Evolutionary conservation across 2,888 invertebrate species (phyloP), one percentile per base, ranked within the genome.

Genomic region (Alloplasta piceator): DNA sequence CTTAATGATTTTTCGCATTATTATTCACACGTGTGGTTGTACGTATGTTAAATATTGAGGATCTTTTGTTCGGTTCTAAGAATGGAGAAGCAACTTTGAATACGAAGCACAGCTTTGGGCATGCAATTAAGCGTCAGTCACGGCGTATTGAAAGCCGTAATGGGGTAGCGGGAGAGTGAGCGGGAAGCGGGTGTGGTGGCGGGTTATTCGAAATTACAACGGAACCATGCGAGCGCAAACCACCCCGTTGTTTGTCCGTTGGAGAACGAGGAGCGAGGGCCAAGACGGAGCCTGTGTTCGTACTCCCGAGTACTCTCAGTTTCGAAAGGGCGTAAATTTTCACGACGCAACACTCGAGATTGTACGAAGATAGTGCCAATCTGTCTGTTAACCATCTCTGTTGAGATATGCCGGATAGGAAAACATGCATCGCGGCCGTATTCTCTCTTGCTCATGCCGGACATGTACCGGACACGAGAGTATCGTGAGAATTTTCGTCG

Each of bases 131-230:
- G 70, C 52, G 63, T 43, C 58, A 52, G 39, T 56, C 43, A 52
- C n/a, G 64, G 50, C 41, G 68, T 66, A 78, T 78, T 48, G 73
- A 73, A 70, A 72, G 60, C 73, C 58, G 67, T 73, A 81, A 81
- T 81, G 72, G 70, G 56, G 56, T 16, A 50, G 14, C 14, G 52
- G 14, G 58, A 39, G 74, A 66, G 74, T 66, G 60, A 61, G 55
- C 68, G 10, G 6, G 68, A 46, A 56, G 12, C n/a, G 43, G n/a
- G 10, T 12, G 61, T 6, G 38, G 38, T 12, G n/a, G n/a, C 14
- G 41, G 67, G 67, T 80, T 72, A 80, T 80, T 73, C 64, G 77
- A 70, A 78, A 78, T 81, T 81, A 78, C 77, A 81, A 55, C 61
- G 38, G 61, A 76, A 68, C 43, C 68, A 41, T 60, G 50, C 74